Evolutionary conservation across 2,888 invertebrate genomes (phyloP).

Genomic region (Tenthredo distinguenda): DNA sequence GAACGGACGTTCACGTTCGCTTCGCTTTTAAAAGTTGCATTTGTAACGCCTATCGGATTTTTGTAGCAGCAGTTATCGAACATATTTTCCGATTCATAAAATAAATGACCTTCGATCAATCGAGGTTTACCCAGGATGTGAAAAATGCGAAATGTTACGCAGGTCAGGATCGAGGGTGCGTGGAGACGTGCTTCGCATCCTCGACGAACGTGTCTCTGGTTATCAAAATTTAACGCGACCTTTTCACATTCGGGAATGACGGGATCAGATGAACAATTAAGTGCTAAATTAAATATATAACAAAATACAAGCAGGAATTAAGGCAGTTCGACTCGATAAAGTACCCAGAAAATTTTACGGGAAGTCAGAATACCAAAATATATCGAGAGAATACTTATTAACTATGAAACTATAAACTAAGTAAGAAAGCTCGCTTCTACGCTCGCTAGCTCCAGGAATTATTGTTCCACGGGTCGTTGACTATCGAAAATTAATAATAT

Average conservation of each 20-base stretch:
- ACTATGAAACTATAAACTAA: too few species aligned
- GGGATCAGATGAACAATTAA: too few species aligned
- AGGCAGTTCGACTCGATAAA: too few species aligned
- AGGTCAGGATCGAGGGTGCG: slow-evolving; percentile 46
- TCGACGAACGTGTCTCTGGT: slow-evolving; percentile 14
- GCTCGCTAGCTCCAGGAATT: too few species aligned
- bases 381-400: too few species aligned
- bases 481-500: too few species aligned
- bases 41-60: background rate
- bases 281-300: too few species aligned
- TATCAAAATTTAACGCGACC: slow-evolving; percentile 23
- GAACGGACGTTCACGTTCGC: background rate
- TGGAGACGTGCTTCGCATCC: slow-evolving; percentile 40
- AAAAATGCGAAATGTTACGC: background rate
- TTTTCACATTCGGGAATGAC: background rate
- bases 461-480: too few species aligned
- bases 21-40: background rate
- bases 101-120: slow-evolving; percentile 16
- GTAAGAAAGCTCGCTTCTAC: too few species aligned
- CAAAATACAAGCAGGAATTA: too few species aligned
- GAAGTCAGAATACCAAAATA: too few species aligned
- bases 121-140: background rate
- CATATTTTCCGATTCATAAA: slow-evolving; percentile 28
- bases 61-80: background rate
- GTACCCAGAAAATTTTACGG: too few species aligned